A percentile compares a stretch with the other conserved stretches of the same genome.
Evolutionary conservation across 2,888 invertebrate species (phyloP).

Genomic region (Loripinus fragilis): DNA sequence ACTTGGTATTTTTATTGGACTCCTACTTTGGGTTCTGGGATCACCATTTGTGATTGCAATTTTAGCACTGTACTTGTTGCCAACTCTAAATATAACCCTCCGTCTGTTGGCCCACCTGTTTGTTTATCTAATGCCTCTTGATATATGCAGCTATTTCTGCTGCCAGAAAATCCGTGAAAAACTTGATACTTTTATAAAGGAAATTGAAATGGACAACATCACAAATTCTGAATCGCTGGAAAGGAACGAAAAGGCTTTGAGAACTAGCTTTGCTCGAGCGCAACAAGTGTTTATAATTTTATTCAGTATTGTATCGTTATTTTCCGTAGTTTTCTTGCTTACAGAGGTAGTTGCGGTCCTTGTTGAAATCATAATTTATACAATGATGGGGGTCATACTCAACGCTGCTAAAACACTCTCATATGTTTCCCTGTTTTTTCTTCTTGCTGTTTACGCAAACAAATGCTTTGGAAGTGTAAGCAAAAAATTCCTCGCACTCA

Average conservation of each 20-base stretch:
- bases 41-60: conserved; percentile 68
- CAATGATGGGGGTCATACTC: conserved; percentile 78
- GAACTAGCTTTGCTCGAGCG: conserved; percentile 22
- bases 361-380: conserved; percentile 77
- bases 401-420: conserved; percentile 74
- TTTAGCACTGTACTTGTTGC: conserved; percentile 75
- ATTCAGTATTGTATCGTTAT: conserved; percentile 68
- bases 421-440: conserved; percentile 74
- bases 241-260: conserved; percentile 40
- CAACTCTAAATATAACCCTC: conserved; percentile 75
- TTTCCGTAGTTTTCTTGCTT: conserved; percentile 72
- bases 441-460: conserved; percentile 75
- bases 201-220: too few relatives aligned
- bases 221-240: conserved; percentile 52
- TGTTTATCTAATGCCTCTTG: conserved; percentile 64
- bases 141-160: conserved; percentile 12
- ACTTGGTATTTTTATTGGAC: conserved; percentile 71
- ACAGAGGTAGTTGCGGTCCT: conserved; percentile 77
- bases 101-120: conserved; percentile 69
- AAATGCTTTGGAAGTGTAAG: conserved; percentile 76
- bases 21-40: conserved; percentile 70
- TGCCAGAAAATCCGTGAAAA: not conserved
- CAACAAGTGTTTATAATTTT: conserved; percentile 63
- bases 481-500: conserved; percentile 75
- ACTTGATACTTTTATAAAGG: not conserved